Conservation (phyloP, 2,888 invertebrate genomes). For the Callinectes sapidus region DNA sequence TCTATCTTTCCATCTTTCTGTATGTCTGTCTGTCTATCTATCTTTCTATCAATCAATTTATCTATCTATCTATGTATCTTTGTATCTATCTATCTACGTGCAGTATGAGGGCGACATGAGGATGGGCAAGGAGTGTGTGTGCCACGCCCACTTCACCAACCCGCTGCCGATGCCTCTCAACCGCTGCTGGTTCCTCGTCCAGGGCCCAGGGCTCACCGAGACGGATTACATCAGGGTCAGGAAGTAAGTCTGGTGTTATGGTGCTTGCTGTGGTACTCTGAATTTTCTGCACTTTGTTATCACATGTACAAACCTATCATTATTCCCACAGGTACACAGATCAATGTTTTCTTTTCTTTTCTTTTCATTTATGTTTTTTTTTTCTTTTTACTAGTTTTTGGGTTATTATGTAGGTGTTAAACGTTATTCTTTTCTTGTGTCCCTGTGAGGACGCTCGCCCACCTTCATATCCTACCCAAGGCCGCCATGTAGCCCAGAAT, state of each 20-base stretch:
- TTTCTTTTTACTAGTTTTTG: no score
- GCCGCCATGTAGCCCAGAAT: not conserved
- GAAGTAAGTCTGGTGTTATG: conserved; percentile 76
- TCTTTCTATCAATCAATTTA: not conserved
- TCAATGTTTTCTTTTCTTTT: no score
- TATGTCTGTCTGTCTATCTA: not conserved
- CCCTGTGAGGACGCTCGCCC: not conserved
- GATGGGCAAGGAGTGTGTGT: conserved; percentile 78
- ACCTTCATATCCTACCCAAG: not conserved
- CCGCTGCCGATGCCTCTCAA: conserved; percentile 87
- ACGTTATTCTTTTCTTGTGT: not conserved
- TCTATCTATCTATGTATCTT: no score
- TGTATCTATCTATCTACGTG: conserved; percentile 73
- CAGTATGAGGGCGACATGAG: conserved; percentile 76
- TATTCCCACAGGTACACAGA: not conserved
- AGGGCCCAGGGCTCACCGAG: conserved; percentile 87
- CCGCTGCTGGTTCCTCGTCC: conserved; percentile 87
- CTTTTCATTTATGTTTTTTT: no score
- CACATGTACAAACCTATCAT: not conserved
- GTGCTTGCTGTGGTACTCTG: not conserved
- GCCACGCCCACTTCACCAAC: conserved; percentile 85
- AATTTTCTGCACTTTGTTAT: not conserved
- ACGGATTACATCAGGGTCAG: conserved; percentile 84
- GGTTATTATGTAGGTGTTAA: not conserved
- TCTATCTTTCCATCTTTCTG: no score